phyloP scores from a whole-genome alignment of 2,888 invertebrate genomes.

The Plemyria rubiginata region DNA sequence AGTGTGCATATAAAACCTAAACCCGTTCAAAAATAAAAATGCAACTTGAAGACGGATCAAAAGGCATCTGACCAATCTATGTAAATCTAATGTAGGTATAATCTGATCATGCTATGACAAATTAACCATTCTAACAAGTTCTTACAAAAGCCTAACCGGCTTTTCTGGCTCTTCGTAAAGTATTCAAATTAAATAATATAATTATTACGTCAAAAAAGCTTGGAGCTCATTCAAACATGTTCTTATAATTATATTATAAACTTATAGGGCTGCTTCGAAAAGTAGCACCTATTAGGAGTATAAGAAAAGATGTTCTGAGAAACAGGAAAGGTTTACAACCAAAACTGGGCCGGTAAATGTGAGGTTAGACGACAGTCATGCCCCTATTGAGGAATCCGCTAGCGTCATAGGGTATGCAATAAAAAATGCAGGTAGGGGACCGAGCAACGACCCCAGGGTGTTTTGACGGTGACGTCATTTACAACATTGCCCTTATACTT shows the following conservation, averaged over 20 bases:
- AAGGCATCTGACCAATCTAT: background rate
- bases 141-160: background rate
- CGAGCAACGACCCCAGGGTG: constrained; percentile 79
- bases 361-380: constrained; percentile 40
- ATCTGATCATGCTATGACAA: background rate
- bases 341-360: constrained; percentile 32
- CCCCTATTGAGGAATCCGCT: constrained; percentile 63
- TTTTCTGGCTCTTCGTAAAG: background rate
- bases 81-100: too few species aligned
- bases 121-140: background rate
- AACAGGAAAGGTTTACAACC: constrained; percentile 34
- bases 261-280: constrained; percentile 7
- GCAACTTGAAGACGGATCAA: background rate
- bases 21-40: too few species aligned
- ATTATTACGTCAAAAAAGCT: background rate
- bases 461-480: constrained; percentile 73
- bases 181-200: background rate
- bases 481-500: constrained; percentile 49
- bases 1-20: too few species aligned
- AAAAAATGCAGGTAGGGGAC: constrained; percentile 82
- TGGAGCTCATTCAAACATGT: background rate
- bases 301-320: constrained; percentile 14
- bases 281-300: constrained; percentile 9
- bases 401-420: constrained; percentile 76
- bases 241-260: background rate